Conservation (phyloP, 2,113 vertebrate species). For the Zosterops borbonicus region DNA sequence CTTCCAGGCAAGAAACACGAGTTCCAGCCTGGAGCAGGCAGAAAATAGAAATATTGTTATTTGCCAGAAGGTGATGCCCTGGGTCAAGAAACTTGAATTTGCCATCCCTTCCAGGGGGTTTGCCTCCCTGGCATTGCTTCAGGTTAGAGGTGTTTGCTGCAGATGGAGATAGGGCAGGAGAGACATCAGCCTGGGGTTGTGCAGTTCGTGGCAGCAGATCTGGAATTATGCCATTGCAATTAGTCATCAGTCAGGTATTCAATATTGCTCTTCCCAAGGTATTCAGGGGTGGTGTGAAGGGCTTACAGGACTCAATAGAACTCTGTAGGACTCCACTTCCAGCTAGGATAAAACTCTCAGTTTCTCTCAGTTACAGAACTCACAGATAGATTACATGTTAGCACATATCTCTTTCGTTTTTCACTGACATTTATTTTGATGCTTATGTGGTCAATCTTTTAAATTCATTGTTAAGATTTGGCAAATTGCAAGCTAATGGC, state of each 20-base stretch:
- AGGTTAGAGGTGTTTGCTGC: neutral
- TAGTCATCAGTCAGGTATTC: neutral
- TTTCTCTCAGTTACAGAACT: neutral
- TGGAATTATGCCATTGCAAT: accelerated
- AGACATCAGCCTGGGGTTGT: neutral
- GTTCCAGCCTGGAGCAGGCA: neutral
- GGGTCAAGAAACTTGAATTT: neutral
- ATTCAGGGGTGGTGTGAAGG: neutral
- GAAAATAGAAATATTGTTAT: neutral
- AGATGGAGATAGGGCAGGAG: neutral
- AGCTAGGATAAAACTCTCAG: neutral
- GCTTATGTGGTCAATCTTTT: neutral
- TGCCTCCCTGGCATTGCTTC: neutral
- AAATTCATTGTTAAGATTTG: neutral
- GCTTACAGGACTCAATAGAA: neutral
- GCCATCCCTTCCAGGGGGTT: neutral
- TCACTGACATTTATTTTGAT: neutral
- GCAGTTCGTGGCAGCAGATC: neutral
- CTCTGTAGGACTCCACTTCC: neutral
- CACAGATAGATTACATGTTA: accelerated
- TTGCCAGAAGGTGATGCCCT: neutral
- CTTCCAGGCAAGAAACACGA: neutral
- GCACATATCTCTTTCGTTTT: neutral
- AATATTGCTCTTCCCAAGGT: neutral
- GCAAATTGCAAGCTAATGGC: neutral